These are phyloP conservation scores for Paralinhomoeus sp. DNA, from an alignment of 2,888 invertebrate genomes.

Conservation along the genomic window DNA sequence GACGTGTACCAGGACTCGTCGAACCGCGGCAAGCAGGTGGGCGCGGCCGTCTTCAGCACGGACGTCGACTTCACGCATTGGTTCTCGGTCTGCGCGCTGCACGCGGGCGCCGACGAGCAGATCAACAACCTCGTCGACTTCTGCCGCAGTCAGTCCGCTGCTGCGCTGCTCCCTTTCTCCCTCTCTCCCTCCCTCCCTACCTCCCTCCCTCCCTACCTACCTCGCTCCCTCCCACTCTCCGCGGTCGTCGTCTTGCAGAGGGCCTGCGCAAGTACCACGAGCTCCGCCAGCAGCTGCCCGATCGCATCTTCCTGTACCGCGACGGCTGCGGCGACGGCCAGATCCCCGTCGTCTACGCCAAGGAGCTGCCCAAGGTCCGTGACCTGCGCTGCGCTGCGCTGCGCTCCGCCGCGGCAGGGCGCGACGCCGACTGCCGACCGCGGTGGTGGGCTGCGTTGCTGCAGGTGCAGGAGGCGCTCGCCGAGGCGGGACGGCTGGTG, in stretches of 20 bases:
- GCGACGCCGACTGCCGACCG: no score
- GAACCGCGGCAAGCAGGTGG: conserved; percentile 43
- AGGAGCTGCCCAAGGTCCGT: conserved; percentile 45
- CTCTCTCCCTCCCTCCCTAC: no score
- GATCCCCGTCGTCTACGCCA: conserved; percentile 43
- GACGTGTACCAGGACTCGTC: conserved; percentile 67
- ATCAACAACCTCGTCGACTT: conserved; percentile 41
- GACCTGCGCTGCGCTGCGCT: no score
- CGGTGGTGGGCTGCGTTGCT: no score
- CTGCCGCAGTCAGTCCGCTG: conserved; percentile 10
- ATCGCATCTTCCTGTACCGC: conserved; percentile 58
- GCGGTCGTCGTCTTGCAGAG: conserved; percentile 32
- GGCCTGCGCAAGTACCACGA: conserved; percentile 42
- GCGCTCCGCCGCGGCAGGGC: no score
- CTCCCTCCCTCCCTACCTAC: no score
- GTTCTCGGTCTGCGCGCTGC: conserved; percentile 48
- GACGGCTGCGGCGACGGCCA: conserved; percentile 87
- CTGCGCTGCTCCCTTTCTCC: no score
- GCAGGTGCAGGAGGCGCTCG: no score
- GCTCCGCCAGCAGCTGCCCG: conserved; percentile 45
- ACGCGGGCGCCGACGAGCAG: conserved; percentile 50
- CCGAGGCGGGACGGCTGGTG: no score
- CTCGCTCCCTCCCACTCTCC: no score
- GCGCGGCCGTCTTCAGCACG: conserved; percentile 55
- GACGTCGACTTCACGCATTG: conserved; percentile 47